Conservation (phyloP, 2,797 vertebrate genomes). For the Poliocrania exsul region DNA sequence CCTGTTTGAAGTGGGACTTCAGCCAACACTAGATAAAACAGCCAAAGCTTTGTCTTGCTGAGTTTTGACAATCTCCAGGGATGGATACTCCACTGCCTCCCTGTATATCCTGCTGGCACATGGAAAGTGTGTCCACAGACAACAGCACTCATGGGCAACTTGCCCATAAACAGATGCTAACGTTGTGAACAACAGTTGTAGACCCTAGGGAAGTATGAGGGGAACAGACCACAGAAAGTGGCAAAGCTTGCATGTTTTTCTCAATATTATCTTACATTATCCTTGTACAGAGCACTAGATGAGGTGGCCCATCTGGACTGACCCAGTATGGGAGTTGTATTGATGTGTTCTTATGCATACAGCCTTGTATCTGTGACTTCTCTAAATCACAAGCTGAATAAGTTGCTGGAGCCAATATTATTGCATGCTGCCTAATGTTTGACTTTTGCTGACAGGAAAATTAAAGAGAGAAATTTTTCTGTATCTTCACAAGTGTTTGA, state of each 20-base stretch:
- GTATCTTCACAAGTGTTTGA: not conserved
- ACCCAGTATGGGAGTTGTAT: not conserved
- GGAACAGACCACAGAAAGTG: not conserved
- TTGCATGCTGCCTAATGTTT: not conserved
- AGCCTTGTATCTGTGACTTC: not conserved
- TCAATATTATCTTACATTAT: rapidly evolving
- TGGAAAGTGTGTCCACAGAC: not conserved
- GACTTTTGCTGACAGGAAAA: not conserved
- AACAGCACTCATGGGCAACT: not conserved
- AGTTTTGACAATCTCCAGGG: not conserved
- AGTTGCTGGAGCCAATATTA: not conserved
- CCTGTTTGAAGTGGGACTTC: not conserved
- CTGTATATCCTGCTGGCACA: not conserved
- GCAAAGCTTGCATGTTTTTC: not conserved
- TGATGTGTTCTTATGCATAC: not conserved
- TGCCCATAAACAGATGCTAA: not conserved
- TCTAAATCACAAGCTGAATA: not conserved
- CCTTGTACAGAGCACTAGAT: not conserved
- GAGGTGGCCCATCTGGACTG: not conserved
- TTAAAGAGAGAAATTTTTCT: not conserved
- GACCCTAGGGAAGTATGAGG: not conserved
- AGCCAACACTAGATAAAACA: not conserved
- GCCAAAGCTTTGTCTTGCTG: not conserved
- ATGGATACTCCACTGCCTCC: not conserved
- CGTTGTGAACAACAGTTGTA: not conserved